Conservation (phyloP, 2,888 invertebrate species). For the Stramonita haemastoma region DNA sequence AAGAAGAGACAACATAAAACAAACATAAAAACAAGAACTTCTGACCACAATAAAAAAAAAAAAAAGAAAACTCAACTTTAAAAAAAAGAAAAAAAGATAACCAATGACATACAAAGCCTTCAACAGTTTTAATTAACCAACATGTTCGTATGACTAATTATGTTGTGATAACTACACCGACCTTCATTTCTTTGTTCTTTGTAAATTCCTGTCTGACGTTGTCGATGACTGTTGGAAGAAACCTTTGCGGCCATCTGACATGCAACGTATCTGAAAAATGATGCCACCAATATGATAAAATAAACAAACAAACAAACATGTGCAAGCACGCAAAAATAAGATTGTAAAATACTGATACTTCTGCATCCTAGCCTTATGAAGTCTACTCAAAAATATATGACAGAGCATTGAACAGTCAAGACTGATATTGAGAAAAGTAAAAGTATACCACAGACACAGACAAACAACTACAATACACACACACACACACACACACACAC, state of each 20-base stretch:
- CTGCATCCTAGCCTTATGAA: no score
- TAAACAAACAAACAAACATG: background rate
- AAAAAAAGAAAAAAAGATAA: background rate
- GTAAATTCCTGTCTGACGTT: slow-evolving; percentile 95
- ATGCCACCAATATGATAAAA: background rate
- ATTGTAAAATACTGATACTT: background rate
- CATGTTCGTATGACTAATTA: no score
- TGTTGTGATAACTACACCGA: slow-evolving; percentile 55
- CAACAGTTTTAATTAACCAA: no score
- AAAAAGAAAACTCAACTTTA: no score
- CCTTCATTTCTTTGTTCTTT: slow-evolving; percentile 98
- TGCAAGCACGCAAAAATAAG: no score
- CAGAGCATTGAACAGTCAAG: no score
- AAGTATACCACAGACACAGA: no score
- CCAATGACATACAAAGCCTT: background rate
- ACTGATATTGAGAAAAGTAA: no score
- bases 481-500: no score
- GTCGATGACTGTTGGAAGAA: slow-evolving; percentile 93
- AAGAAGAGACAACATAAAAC: no score
- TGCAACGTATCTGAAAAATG: slow-evolving; percentile 56
- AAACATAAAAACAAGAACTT: background rate
- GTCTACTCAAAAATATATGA: no score
- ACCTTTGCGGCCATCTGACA: slow-evolving; percentile 67
- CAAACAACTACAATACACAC: no score
- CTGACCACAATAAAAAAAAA: background rate